Percentiles rank a stretch among this genome's conserved stretches.
Conservation (phyloP, 1,140 invertebrate species). For the Sminthurides bifidus region DNA sequence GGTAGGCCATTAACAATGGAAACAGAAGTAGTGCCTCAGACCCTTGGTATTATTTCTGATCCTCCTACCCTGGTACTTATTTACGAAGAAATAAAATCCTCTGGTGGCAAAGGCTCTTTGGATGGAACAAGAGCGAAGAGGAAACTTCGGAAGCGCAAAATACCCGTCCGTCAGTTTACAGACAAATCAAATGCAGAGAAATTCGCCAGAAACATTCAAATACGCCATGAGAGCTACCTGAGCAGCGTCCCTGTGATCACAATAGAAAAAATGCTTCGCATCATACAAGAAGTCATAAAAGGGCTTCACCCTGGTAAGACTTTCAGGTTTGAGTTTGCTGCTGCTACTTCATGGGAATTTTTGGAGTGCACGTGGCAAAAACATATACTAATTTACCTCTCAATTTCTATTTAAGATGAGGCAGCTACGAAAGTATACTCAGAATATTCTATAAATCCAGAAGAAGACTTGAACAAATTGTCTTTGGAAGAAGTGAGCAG, state of each 20-base stretch:
- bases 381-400: too few species aligned
- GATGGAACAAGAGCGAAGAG: neutral
- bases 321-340: neutral
- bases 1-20: too few species aligned
- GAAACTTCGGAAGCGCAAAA: conserved; percentile 21
- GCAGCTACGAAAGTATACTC: conserved; percentile 9
- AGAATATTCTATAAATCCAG: conserved; percentile 19
- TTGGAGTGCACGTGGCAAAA: neutral
- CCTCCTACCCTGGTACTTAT: conserved; percentile 17
- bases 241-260: conserved; percentile 2
- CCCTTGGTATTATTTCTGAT: conserved; percentile 20
- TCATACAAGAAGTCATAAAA: conserved; percentile 25
- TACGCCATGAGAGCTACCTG: conserved; percentile 15
- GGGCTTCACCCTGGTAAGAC: conserved; percentile 12
- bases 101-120: too few species aligned
- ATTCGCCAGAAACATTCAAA: conserved; percentile 1
- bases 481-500: conserved; percentile 3
- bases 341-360: neutral
- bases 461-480: conserved; percentile 24
- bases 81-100: conserved; percentile 5
- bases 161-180: conserved; percentile 19
- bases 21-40: conserved; percentile 2
- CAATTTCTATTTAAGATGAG: neutral
- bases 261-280: conserved; percentile 23
- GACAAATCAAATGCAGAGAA: conserved; percentile 21